Evolutionary conservation across 2,888 invertebrate species (phyloP).

Genomic region (Xylocampa areola): DNA sequence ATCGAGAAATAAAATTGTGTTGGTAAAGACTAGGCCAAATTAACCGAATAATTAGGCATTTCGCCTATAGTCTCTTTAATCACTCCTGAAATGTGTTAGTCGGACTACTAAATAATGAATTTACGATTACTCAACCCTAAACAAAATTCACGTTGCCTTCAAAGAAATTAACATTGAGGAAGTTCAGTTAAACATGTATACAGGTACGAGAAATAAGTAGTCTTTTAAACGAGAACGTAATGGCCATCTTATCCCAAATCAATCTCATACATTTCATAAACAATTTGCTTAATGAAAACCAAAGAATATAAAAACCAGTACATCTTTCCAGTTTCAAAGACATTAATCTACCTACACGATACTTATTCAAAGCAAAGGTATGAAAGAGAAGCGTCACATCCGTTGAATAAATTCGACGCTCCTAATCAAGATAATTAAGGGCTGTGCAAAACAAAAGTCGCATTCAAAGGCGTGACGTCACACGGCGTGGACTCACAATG

Average conservation of each 20-base stretch:
- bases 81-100: no score
- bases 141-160: no score
- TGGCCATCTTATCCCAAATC: not conserved
- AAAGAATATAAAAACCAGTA: conserved; percentile 12
- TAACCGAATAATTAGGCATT: no score
- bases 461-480: conserved; percentile 76
- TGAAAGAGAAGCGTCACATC: conserved; percentile 35
- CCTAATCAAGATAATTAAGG: conserved; percentile 85
- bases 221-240: no score
- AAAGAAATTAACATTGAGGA: no score
- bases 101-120: no score
- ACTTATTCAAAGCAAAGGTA: conserved; percentile 27
- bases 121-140: no score
- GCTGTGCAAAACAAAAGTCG: conserved; percentile 77
- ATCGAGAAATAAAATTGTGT: no score
- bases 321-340: conserved; percentile 5
- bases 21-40: no score
- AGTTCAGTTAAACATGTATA: no score
- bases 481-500: conserved; percentile 70
- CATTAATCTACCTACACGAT: conserved; percentile 2
- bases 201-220: no score
- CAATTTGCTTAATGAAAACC: conserved; percentile 24
- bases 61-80: no score
- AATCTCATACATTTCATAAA: not conserved
- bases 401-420: conserved; percentile 61